Evolutionary conservation across 2,113 vertebrate genomes (phyloP), one percentile per base, ranked within the genome.

Genomic region (Carassius carassius): DNA sequence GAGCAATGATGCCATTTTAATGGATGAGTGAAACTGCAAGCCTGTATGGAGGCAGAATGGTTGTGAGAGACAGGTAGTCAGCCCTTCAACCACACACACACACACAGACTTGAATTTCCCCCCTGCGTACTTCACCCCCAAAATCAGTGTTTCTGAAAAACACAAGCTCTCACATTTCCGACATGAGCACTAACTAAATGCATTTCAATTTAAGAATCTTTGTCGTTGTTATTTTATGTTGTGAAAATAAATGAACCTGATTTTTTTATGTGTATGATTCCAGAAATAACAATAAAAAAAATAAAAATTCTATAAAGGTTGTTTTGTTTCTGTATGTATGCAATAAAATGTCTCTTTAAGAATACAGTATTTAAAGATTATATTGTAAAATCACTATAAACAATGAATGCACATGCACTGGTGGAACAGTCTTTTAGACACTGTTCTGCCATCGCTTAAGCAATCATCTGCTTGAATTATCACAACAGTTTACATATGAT

Each of bases 201-300:
- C 58, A 25, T 74, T 86, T 86, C 63, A 65, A 37, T 23, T 65
- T 12, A 14, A 23, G 41, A 86, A 63, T 89, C 74, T 86, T 41
- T 72, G 75, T 85, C 73, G 37, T 78, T 85, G 78, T 85, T 86
- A 74, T 81, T 72, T 86, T 62, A 88, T 87, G 60, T 89, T 79
- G 69, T 84, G 78, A 84, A 82, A 86, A 85, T 60, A 85, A 79
- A 87, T 69, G 75, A 86, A 90, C 60, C 44, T 88, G 60, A 84
- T 13, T 69, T 80, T 80, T 84, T 35, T 54, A 87, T 88, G 86
- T 83, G 72, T 86, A 75, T 69, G 41, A 51, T 86, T 47, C 84
- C 80, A 44, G 87, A 85, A 89, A 85, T 84, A 87, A 44, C 8
- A 44, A 11, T 0, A 44, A 44, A 21, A n/a, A 47, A 88, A 85